Percentiles rank a stretch among this genome's conserved stretches.
These are phyloP conservation scores for Paedocypris sp. DNA, from an alignment of 2,113 vertebrate species.

Conservation along the genomic window DNA sequence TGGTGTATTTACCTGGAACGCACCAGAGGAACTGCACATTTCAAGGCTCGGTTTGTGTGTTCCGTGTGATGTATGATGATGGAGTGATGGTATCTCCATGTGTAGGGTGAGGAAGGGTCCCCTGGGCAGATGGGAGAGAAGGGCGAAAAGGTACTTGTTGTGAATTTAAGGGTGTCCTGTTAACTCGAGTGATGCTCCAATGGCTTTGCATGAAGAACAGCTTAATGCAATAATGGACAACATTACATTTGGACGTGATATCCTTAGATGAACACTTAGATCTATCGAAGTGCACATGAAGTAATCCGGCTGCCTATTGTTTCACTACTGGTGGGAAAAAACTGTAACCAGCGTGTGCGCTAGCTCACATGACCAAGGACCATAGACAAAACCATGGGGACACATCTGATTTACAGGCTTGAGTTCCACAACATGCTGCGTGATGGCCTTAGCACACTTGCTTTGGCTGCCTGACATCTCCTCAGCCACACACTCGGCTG, in stretches of 20 bases:
- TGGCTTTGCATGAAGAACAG: too few species aligned
- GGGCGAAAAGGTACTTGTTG: conserved; percentile 31
- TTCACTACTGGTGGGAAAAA: not conserved
- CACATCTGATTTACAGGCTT: not conserved
- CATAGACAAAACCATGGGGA: not conserved
- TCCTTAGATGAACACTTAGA: too few species aligned
- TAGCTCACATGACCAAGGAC: not conserved
- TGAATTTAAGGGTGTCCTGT: not conserved
- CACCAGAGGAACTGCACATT: not conserved
- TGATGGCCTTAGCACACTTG: conserved; percentile 14
- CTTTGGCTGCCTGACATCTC: conserved; percentile 11
- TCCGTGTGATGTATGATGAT: conserved; percentile 1
- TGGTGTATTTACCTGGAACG: not conserved
- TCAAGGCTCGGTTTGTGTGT: not conserved
- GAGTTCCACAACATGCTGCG: not conserved
- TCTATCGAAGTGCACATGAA: too few species aligned
- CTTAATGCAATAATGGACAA: too few species aligned
- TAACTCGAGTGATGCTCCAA: too few species aligned
- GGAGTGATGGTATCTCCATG: conserved; percentile 9
- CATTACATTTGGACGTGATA: too few species aligned
- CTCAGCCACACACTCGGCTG: conserved; percentile 7
- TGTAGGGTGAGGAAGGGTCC: conserved; percentile 27
- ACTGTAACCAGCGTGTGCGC: not conserved
- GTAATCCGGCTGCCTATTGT: too few species aligned
- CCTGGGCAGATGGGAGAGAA: conserved; percentile 24